Evolutionary conservation across 2,113 vertebrate genomes (phyloP).

Genomic region (Panthera leo): DNA sequence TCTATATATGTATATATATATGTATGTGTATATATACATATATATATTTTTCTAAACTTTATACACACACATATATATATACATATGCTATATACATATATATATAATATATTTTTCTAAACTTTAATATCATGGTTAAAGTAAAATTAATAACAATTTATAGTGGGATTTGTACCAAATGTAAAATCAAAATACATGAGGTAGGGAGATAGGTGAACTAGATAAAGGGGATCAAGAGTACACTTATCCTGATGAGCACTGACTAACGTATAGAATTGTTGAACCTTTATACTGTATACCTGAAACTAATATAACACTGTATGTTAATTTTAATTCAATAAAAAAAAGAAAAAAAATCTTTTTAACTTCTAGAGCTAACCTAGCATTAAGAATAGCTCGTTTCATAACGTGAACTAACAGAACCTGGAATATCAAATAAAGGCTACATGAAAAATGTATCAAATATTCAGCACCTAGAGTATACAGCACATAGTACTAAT

Average conservation of each 20-base stretch:
- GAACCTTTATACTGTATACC: neutral
- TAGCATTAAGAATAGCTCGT: neutral
- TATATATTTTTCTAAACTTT: neutral
- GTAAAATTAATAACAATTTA: neutral
- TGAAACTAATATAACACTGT: neutral
- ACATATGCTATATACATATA: neutral
- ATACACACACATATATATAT: neutral
- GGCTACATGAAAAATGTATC: neutral
- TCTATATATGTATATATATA: neutral
- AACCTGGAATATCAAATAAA: neutral
- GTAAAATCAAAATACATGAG: neutral
- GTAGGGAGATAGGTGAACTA: neutral
- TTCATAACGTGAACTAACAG: neutral
- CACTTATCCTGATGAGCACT: neutral
- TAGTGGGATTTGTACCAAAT: neutral
- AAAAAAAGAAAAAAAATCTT: neutral
- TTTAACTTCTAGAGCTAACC: neutral
- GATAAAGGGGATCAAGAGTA: neutral
- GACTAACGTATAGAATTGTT: neutral
- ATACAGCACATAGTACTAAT: neutral
- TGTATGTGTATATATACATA: no score
- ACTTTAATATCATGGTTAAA: neutral
- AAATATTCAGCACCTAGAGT: neutral
- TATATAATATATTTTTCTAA: neutral
- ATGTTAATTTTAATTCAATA: neutral